Percentiles rank a stretch among this genome's conserved stretches.
phyloP scores from a whole-genome alignment of 1,140 invertebrate genomes.

The Cydia fagiglandana region DNA sequence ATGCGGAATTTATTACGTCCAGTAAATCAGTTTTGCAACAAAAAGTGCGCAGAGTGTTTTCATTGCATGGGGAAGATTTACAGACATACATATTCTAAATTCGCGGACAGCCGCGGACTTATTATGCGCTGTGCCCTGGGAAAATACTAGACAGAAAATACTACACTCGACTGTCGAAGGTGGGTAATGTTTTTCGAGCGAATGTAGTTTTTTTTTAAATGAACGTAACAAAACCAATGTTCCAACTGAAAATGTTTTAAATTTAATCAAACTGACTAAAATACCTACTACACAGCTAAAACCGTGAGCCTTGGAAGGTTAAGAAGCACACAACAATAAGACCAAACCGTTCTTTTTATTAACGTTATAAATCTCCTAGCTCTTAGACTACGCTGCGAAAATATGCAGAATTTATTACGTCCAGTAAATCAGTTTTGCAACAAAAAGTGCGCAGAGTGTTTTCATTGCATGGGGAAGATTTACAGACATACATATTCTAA shows the following conservation, averaged over 20 bases:
- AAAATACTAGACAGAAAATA: background rate
- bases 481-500: constrained; percentile 25
- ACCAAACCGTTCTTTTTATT: background rate
- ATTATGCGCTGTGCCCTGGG: background rate
- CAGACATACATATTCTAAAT: constrained; percentile 23
- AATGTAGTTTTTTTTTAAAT: no score
- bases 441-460: constrained; percentile 42
- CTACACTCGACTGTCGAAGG: no score
- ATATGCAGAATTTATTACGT: constrained; percentile 63
- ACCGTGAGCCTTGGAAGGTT: no score
- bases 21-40: constrained; percentile 63
- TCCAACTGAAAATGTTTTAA: no score
- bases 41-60: constrained; percentile 40
- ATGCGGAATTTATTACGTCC: constrained; percentile 61
- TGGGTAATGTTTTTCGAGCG: no score
- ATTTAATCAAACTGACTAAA: no score
- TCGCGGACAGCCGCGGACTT: constrained; percentile 2
- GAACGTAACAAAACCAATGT: no score
- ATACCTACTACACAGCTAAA: no score
- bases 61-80: constrained; percentile 29
- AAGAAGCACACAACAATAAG: background rate
- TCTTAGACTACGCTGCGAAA: constrained; percentile 37
- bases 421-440: constrained; percentile 62
- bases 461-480: constrained; percentile 28
- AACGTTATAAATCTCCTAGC: background rate